Evolutionary conservation across 64 coral and sea anemone genomes (phyloP), one percentile per base, ranked within the genome.

Genomic region (Montipora sp.): DNA sequence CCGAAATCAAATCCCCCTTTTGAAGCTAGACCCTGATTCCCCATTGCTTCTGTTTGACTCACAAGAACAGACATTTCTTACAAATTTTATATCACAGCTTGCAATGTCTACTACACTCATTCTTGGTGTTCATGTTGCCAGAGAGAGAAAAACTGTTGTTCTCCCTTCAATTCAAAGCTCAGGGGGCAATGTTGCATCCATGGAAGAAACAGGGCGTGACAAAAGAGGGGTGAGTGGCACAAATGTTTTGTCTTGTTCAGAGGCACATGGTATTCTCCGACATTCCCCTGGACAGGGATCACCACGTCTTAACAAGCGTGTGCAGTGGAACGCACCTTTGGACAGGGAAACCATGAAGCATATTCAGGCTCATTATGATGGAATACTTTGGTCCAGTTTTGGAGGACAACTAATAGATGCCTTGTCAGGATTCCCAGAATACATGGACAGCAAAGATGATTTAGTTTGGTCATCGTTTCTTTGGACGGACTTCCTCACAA

Each of bases 21-120:
- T 96, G 59, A 91, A 80, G 80, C 83, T 96, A 48, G 91, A 93
- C 12, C 71, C 88, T 21, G 75, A 79, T 50, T 91, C 88, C 0
- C 89, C 89, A 23, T 75, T 98, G 19, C 23, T 71, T 18, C 88
- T 86, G 87, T 98, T 89, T 92, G 88, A 94, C 70, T 78, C 77
- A 61, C 59, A 90, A 46, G 95, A 98, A 15, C 59, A 92, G 21
- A 16, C 90, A 72, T 98, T 98, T 84, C 72, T 94, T 59, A 89
- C 67, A 73, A 65, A 98, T 70, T 76, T 98, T n/a, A 90, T 94
- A 73, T 51, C 84, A 12, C 75, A 94, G 58, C 89, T 98, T 77
- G 79, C 95, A 48, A 92, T 78, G 7, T 98, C 92, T 22, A 92
- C 77, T 58, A 92, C 95, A n/a, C 95, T 98, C 3, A 77, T 98